Evolutionary conservation across 2,888 invertebrate genomes (phyloP), one percentile per base, ranked within the genome.

Genomic region (Aporophyla nigra): DNA sequence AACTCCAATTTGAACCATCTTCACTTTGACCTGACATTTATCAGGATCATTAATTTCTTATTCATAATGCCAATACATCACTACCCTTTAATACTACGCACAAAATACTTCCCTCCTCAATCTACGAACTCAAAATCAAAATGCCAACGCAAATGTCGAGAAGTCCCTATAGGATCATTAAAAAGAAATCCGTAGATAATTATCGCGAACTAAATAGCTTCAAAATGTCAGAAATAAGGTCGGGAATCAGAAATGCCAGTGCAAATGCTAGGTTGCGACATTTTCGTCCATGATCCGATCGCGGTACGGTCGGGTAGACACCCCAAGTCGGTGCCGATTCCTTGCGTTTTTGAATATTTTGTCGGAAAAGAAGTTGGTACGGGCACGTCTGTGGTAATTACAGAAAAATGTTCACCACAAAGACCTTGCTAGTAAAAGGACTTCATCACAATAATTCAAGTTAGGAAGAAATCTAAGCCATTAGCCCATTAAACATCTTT

Each of bases 201-300:
- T 82, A 84, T 88, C 86, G 77, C 83, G 21, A 85, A 83, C 87
- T 87, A 90, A 89, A 90, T 89, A 90, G 88, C 88, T 75, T 1
- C 76, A 71, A 91, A 93, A 93, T 93, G 93, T 92, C 93, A 93
- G 90, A 92, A 93, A 90, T 92, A 92, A 93, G 93, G 93, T 89
- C 83, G 87, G 80, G 67, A 75, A 77, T 75, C 76, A 80, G 72
- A 90, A 92, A 92, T 92, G 92, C 82, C 93, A 90, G 82, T 80
- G 76, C 84, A 91, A 93, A 93, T 93, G 92, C 78, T 92, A 91
- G 83, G 85, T 83, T 74, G 75, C 87, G 92, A 88, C 92, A 92
- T 92, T 93, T 91, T 75, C 84, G 83, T 76, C 80, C 79, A 70
- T 84, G 89, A 91, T 90, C 86, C 77, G 78, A 87, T 89, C 86